Base-by-base conservation (phyloP, 2,888 invertebrate species). In the Eugnorisma glareosa region DNA sequence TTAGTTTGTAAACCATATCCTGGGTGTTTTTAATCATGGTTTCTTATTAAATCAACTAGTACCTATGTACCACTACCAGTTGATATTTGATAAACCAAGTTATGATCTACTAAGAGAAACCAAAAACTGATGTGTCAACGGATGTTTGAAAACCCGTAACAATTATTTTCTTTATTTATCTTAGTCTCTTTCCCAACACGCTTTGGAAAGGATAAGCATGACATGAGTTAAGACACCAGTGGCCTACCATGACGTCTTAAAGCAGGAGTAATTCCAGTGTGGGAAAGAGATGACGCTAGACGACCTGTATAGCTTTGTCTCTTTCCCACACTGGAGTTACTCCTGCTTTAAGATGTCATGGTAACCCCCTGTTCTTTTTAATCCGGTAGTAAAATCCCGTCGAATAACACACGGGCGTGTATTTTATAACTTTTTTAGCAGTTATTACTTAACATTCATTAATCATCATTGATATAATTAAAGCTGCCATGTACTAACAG, bases 41-140 rank as follows among this genome's bases (percentile, higher is more conserved):
- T 54, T 13, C 4, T 21, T 54, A 35, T 11, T 18, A 35, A 37
- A 68, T 51, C 35, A 51, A 45, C 21, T 67, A 67, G n/a, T n/a
- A n/a, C n/a, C 13, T 59, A 21, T 21, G 31, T 31, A 45, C 24
- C 13, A 15, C 24, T 24, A 67, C 28, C 11, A 45, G 37, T 54
- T 68, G 51, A 40, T 69, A 45, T n/a, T 54, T 68, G 51, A 40
- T 69, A 28, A 40, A 40, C 15, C 37, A 40, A 69, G 21, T 21
- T 28, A 40, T 28, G 8, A 66, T 43, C 6, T 35, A 4, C 18
- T 61, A 31, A 31, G 7, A 61, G 11, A n/a, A 43, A n/a, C 18
- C 31, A 43, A 43, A 31, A 64, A 71, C 18, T 63, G 24, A 28
- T 28, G 28, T 15, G 6, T 57, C 21, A 37, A 28, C 37, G 15